Base-by-base conservation (phyloP, 2,113 vertebrate genomes). In the Leiothrix lutea region DNA sequence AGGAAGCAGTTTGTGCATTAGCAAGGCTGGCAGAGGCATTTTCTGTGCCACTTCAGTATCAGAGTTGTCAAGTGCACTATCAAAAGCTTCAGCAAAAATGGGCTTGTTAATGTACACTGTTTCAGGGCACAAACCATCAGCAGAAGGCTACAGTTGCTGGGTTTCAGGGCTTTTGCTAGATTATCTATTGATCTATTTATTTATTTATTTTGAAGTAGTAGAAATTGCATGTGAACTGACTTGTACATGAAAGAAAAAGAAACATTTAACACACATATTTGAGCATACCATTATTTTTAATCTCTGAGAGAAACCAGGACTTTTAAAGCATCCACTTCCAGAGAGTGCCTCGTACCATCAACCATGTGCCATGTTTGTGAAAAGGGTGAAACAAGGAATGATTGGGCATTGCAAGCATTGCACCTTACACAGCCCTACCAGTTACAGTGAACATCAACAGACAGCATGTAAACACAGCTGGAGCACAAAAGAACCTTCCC, bases 1-100 rank as follows among this genome's bases (percentile, higher is more conserved):
- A 86, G 93, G 79, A 96, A 81, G 93, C 75, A 80, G 67, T 88
- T 86, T 74, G 47, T 80, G 64, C 79, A 86, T 95, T 88, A 94
- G 31, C 45, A 70, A 83, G 87, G 74, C 88, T 17, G 6, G 85
- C 85, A 90, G 87, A 95, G 81, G 78, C 64, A 40, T 86, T 93
- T 92, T 60, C 72, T 45, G 51, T 60, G 48, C 64, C 67, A 33
- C 71, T 90, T 92, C 75, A 73, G 79, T 29, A 66, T 80, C 90
- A 19, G 71, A 83, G 60, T 70, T 91, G 88, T 92, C 82, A 86
- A 88, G 60, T 88, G 60, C 79, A 56, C 28, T 45, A 92, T 44
- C 90, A 78, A 83, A 89, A 95, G 54, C 87, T 85, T 82, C 84
- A 50, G 80, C 81, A 80, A 66, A 79, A 71, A 65, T 8, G 20